Percentiles rank a stretch among this genome's conserved stretches.
phyloP scores from a whole-genome alignment of 1,140 invertebrate species.

The Ceratina japonica region DNA sequence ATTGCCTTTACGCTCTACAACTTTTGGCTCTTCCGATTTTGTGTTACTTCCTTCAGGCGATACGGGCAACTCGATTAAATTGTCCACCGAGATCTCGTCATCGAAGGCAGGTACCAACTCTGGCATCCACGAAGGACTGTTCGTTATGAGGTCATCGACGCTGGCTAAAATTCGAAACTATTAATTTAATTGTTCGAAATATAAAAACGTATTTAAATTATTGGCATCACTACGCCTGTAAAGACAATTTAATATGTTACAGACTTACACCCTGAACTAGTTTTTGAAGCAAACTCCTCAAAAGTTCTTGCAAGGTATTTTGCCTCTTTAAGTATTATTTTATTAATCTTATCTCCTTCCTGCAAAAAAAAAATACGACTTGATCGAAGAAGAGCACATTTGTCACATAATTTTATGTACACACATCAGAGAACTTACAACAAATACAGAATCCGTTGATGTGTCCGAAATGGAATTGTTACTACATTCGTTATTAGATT shows the following conservation, averaged over 20 bases:
- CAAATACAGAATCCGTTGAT: slow-evolving; percentile 68
- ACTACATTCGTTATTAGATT: slow-evolving; percentile 16
- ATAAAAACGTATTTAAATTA: slow-evolving; percentile 1
- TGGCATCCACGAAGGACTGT: slow-evolving; percentile 61
- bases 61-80: slow-evolving; percentile 69
- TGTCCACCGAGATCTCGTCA: slow-evolving; percentile 62
- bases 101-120: slow-evolving; percentile 69
- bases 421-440: slow-evolving; percentile 59
- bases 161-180: slow-evolving; percentile 42
- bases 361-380: slow-evolving; percentile 15
- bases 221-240: slow-evolving; percentile 5
- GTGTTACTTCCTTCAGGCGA: slow-evolving; percentile 48
- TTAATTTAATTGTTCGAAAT: not conserved
- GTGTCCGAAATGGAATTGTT: slow-evolving; percentile 46
- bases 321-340: slow-evolving; percentile 66
- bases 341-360: slow-evolving; percentile 47
- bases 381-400: slow-evolving; percentile 9
- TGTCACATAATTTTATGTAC: slow-evolving; percentile 27
- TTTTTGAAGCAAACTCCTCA: slow-evolving; percentile 62
- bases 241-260: slow-evolving; percentile 24
- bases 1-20: not conserved
- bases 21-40: slow-evolving; percentile 1
- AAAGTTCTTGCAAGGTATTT: slow-evolving; percentile 67
- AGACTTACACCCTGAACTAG: slow-evolving; percentile 57
- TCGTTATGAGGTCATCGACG: slow-evolving; percentile 65